These are phyloP conservation scores for Rostratula benghalensis DNA, from an alignment of 2,113 vertebrate genomes.

Conservation along the genomic window DNA sequence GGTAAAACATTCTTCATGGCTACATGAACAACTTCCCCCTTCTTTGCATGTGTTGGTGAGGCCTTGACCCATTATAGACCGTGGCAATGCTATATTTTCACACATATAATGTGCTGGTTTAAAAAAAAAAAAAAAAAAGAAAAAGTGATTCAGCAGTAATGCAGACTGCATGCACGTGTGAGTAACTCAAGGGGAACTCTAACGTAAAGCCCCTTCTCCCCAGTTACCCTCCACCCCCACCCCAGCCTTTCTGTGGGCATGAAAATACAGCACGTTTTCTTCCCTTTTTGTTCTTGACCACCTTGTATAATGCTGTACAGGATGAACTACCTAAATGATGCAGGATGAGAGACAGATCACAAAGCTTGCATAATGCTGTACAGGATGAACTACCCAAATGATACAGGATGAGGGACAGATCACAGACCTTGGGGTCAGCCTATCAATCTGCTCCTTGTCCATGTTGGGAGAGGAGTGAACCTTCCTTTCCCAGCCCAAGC, in stretches of 20 bases:
- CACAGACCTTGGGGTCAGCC: background rate
- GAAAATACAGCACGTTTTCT: background rate
- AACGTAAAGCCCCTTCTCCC: conserved; percentile 53
- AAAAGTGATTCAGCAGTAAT: conserved; percentile 65
- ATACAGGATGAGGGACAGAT: background rate
- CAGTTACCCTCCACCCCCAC: background rate
- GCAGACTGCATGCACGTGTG: conserved; percentile 30
- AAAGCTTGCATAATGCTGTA: background rate
- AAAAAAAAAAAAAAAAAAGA: background rate
- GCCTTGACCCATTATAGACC: background rate
- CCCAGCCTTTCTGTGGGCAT: background rate
- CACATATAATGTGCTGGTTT: background rate
- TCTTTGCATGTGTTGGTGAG: conserved; percentile 55
- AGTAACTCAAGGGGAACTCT: conserved; percentile 51
- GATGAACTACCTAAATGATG: background rate
- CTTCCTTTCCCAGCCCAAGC: background rate
- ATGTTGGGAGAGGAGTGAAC: background rate
- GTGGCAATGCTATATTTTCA: conserved; percentile 32
- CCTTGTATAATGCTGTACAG: background rate
- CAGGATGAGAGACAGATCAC: background rate
- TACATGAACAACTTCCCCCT: conserved; percentile 50
- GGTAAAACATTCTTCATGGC: conserved; percentile 28
- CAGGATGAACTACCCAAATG: background rate
- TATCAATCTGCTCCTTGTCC: background rate
- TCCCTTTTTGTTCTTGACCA: background rate